Evolutionary conservation across 2,797 vertebrate species (phyloP), one percentile per base, ranked within the genome.

Genomic region (Pristis pectinata): DNA sequence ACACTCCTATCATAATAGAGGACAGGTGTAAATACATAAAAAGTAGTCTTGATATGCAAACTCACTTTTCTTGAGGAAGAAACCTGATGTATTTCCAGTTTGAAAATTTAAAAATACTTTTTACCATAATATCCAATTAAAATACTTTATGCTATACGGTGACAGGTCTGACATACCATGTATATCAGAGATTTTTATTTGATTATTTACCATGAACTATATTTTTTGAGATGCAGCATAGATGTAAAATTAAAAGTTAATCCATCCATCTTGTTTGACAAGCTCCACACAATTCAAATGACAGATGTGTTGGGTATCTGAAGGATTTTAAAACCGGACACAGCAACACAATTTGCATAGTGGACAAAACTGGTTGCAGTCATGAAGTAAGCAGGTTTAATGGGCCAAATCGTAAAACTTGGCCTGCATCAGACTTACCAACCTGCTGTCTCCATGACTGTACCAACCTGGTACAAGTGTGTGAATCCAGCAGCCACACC

Each of bases 1-100:
- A 95, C 94, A 95, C 95, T 96, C 97, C 97, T 96, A 96, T 96
- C 95, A 96, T 94, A 96, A 95, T 95, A 96, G 96, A 96, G 97
- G 97, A 97, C 96, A 97, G 96, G 95, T 93, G 95, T 96, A 96
- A 97, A 95, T 96, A 95, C 96, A 96, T 96, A 95, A 96, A 97
- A 96, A 95, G 95, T 96, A 91, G 24, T 24, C 64, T 93, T 3
- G 22, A 19, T 49, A 37, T 49, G 82, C 24, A 41, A 74, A 30
- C 92, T 74, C 93, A 5, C 41, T 93, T 70, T 70, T 41, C 19
- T 30, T 49, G 67, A 94, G 72, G 24, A 49, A 44, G 27, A 93
- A 59, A 27, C 85, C 13, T 0, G 1, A 37, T 64, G 89, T 64
- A 37, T 37, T 64, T 41, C 17, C 89, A 74, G 72, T 72, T 93